Evolutionary conservation across 2,888 invertebrate species (phyloP).

Genomic region (Platycheirus rosarum): DNA sequence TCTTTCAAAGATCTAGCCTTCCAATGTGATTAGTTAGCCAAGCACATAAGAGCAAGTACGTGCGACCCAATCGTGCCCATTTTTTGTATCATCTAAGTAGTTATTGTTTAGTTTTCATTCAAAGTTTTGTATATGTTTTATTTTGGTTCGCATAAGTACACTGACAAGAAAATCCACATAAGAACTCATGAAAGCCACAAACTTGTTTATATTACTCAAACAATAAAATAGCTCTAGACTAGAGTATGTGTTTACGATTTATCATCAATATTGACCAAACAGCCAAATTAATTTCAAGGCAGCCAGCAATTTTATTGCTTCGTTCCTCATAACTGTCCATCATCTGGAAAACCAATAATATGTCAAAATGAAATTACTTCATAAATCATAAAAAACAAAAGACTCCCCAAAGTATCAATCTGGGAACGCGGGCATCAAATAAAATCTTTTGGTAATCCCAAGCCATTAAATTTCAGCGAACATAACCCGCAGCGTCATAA

Average conservation of each 20-base stretch:
- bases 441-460: constrained; percentile 19
- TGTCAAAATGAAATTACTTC: constrained; percentile 14
- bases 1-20: no score
- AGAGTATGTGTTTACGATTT: not conserved
- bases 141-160: no score
- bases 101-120: no score
- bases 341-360: constrained; percentile 11
- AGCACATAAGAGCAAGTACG: no score
- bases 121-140: no score
- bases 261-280: not conserved
- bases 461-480: not conserved
- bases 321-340: not conserved
- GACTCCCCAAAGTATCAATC: not conserved
- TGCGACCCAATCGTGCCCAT: no score
- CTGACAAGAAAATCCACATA: no score
- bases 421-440: not conserved
- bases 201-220: no score
- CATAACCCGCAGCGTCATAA: constrained; percentile 11
- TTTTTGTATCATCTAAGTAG: no score
- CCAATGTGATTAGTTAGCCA: no score
- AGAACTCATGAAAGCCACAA: no score
- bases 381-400: constrained; percentile 19
- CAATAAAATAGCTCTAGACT: no score
- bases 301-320: not conserved
- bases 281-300: not conserved